Percentiles rank a stretch among this genome's conserved stretches.
phyloP scores from a whole-genome alignment of 2,888 invertebrate species.

The Eristalinus sepulchralis region DNA sequence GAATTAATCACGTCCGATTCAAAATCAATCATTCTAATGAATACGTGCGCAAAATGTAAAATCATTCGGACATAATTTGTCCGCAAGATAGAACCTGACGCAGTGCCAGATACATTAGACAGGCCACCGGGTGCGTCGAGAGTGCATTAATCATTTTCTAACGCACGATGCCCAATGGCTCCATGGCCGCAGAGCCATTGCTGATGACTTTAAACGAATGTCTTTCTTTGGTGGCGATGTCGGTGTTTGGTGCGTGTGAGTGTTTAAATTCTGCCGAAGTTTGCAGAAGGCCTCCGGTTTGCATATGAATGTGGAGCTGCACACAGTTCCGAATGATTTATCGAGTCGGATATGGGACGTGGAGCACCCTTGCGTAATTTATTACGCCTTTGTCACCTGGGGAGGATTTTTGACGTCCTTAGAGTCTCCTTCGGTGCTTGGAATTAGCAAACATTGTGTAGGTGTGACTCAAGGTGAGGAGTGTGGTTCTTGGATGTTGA shows the following conservation, averaged over 20 bases:
- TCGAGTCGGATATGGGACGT: background rate
- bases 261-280: background rate
- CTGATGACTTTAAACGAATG: background rate
- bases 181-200: background rate
- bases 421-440: background rate
- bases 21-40: conserved; percentile 21
- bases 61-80: conserved; percentile 21
- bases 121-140: background rate
- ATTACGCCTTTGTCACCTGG: conserved; percentile 12
- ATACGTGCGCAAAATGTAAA: conserved; percentile 19
- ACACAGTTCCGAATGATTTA: conserved; percentile 8
- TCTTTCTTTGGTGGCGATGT: background rate
- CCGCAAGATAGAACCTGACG: background rate
- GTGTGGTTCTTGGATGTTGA: background rate
- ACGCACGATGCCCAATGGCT: background rate
- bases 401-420: conserved; percentile 15
- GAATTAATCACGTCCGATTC: conserved; percentile 2
- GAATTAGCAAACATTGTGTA: background rate
- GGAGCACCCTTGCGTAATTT: background rate
- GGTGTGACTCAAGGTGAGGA: background rate
- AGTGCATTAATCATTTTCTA: conserved; percentile 16
- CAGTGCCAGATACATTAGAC: background rate
- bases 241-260: background rate
- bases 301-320: background rate
- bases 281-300: background rate